phyloP scores from a whole-genome alignment of 2,113 vertebrate species.

The Nematolebias whitei region DNA sequence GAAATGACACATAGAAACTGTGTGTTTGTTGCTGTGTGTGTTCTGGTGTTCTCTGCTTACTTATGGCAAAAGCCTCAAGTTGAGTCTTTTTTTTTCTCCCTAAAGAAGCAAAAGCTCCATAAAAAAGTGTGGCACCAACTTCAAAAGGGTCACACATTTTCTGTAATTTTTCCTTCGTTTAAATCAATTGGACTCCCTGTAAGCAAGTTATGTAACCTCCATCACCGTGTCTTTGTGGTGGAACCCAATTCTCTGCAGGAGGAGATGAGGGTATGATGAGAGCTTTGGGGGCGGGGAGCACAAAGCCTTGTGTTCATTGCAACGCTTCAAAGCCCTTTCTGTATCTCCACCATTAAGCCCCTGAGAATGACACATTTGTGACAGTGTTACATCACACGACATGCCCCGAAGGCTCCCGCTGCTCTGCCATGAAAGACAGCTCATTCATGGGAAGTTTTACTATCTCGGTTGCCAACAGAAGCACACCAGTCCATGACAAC shows the following conservation, averaged over 20 bases:
- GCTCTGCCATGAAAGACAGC: conserved; percentile 54
- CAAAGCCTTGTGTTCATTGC: conserved; percentile 74
- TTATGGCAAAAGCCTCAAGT: conserved; percentile 17
- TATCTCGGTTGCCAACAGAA: conserved; percentile 37
- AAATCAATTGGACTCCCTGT: conserved; percentile 50
- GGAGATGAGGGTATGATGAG: conserved; percentile 7
- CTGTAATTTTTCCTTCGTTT: conserved; percentile 51
- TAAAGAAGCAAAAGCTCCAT: conserved; percentile 19
- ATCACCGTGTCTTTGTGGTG: conserved; percentile 50
- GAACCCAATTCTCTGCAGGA: conserved; percentile 34
- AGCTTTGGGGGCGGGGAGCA: conserved; percentile 50
- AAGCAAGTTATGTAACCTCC: conserved; percentile 65
- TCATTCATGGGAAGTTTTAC: conserved; percentile 71
- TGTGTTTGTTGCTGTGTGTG: conserved; percentile 11
- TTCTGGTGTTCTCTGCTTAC: conserved; percentile 19
- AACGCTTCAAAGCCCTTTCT: conserved; percentile 72
- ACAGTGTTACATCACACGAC: conserved; percentile 70
- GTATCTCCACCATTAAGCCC: conserved; percentile 60
- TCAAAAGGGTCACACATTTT: conserved; percentile 35
- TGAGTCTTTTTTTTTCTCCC: conserved; percentile 14
- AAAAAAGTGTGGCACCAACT: conserved; percentile 30
- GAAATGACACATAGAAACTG: conserved; percentile 44
- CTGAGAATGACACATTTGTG: conserved; percentile 71
- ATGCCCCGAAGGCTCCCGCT: conserved; percentile 61
- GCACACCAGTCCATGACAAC: conserved; percentile 47